A percentile compares a stretch with the other conserved stretches of the same genome.
Conservation (phyloP, 92 coral and sea anemone species). For the Epizoanthus illoricatus region DNA sequence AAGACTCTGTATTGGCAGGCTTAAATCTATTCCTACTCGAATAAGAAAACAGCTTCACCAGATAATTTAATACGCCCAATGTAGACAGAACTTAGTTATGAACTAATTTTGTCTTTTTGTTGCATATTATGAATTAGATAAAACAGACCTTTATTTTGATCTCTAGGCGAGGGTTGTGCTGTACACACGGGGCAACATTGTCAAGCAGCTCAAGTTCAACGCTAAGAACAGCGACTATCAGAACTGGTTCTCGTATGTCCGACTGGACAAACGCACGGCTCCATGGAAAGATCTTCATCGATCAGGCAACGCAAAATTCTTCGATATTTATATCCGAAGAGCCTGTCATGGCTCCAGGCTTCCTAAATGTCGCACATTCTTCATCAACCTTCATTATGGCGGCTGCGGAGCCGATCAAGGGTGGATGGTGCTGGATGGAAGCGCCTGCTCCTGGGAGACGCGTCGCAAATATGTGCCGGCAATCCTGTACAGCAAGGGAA, state of each 20-base stretch:
- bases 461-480: slow-evolving; percentile 8
- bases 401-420: slow-evolving; percentile 1
- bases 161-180: slow-evolving; percentile 25
- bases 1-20: no score
- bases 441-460: slow-evolving; percentile 9
- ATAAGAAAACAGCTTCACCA: no score
- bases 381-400: slow-evolving; percentile 13
- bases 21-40: no score
- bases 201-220: slow-evolving; percentile 14
- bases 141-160: not conserved
- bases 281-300: slow-evolving; percentile 9
- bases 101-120: no score
- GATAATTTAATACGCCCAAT: no score
- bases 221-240: not conserved
- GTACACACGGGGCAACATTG: not conserved
- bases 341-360: not conserved
- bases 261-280: not conserved
- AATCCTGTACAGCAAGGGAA: slow-evolving; percentile 29
- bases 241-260: slow-evolving; percentile 14
- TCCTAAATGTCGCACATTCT: slow-evolving; percentile 22
- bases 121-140: no score
- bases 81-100: no score
- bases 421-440: slow-evolving; percentile 25
- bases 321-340: not conserved
- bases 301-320: not conserved